phyloP scores from a whole-genome alignment of 2,113 vertebrate species.

The Gallinago jamesoni region DNA sequence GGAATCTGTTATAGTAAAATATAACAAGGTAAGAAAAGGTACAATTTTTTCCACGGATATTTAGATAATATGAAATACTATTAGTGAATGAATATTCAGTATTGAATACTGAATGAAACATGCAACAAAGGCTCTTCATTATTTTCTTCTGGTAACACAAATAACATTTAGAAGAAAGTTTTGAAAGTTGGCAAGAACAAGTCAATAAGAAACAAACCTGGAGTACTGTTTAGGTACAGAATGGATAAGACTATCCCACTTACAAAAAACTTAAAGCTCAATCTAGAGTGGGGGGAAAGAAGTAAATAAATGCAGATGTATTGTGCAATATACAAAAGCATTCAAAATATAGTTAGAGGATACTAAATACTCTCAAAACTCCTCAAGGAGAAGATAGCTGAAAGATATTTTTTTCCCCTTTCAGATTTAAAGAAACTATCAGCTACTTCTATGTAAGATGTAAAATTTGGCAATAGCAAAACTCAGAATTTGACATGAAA shows the following conservation, averaged over 20 bases:
- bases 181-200: background rate
- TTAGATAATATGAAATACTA: background rate
- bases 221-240: background rate
- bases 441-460: background rate
- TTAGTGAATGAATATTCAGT: background rate
- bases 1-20: background rate
- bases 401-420: background rate
- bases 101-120: background rate
- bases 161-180: background rate
- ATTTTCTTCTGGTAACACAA: background rate
- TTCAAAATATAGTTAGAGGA: background rate
- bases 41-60: background rate
- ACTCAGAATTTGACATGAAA: background rate
- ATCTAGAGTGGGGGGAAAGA: background rate
- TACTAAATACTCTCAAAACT: background rate
- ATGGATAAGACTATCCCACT: background rate
- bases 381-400: background rate
- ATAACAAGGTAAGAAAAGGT: background rate
- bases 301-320: background rate
- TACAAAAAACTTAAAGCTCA: background rate
- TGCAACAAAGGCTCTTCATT: background rate
- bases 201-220: background rate
- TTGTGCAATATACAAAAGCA: background rate
- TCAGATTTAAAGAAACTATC: background rate
- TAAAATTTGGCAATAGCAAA: background rate